Evolutionary conservation across 2,888 invertebrate species (phyloP).

Genomic region (Acleris laterana): DNA sequence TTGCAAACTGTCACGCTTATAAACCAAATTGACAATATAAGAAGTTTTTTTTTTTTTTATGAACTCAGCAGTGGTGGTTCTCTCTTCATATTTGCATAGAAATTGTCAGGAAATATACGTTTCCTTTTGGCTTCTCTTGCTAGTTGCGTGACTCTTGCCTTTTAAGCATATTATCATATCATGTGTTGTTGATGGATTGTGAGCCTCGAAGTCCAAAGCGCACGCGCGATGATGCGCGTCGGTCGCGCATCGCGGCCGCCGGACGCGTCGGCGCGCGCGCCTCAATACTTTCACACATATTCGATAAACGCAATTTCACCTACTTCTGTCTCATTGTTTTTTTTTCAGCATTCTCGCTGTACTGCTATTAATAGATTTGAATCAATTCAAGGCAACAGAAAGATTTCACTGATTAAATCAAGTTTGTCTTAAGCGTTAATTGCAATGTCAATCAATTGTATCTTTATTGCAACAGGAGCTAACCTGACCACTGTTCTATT

Average conservation of each 20-base stretch:
- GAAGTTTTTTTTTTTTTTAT: neutral
- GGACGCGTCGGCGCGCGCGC: conserved; percentile 55
- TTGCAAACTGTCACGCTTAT: no score
- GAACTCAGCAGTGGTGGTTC: neutral
- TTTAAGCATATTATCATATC: conserved; percentile 1
- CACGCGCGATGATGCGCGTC: conserved; percentile 59
- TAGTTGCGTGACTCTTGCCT: conserved; percentile 25
- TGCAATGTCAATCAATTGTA: conserved; percentile 9
- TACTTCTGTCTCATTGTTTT: conserved; percentile 55
- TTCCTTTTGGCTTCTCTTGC: conserved; percentile 20
- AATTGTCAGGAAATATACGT: conserved; percentile 1
- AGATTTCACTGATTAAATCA: conserved; percentile 26
- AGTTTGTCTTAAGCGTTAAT: conserved; percentile 15
- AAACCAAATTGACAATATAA: no score
- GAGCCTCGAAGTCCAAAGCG: conserved; percentile 42
- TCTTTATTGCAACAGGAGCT: neutral
- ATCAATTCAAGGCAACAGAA: conserved; percentile 14
- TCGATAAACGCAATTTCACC: conserved; percentile 65
- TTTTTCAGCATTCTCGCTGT: conserved; percentile 25
- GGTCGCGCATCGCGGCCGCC: conserved; percentile 62
- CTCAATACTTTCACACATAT: conserved; percentile 73
- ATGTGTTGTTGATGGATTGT: conserved; percentile 22
- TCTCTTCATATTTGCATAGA: conserved; percentile 12
- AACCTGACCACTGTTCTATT: conserved; percentile 2
- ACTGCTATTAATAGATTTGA: conserved; percentile 25